These are phyloP conservation scores for Festucalex cinctus DNA, from an alignment of 2,113 vertebrate genomes.

Conservation along the genomic window DNA sequence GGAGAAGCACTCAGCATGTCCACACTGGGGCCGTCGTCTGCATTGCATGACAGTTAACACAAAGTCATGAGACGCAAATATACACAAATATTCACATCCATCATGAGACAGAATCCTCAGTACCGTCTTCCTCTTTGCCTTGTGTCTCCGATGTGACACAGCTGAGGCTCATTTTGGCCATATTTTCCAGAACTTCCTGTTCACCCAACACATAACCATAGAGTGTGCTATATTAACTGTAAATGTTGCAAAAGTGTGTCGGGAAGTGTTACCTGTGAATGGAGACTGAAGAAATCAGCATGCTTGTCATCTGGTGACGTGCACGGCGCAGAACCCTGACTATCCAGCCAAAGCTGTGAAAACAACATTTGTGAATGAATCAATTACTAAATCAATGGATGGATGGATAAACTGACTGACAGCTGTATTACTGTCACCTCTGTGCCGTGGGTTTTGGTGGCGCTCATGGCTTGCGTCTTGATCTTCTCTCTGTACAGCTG, in stretches of 20 bases:
- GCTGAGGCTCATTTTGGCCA: conserved; percentile 51
- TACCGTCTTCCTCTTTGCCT: conserved; percentile 45
- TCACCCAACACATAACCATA: neutral
- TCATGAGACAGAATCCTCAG: neutral
- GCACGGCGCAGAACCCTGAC: conserved; percentile 70
- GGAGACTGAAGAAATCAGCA: conserved; percentile 89
- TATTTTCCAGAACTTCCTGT: conserved; percentile 45
- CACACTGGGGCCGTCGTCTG: conserved; percentile 80
- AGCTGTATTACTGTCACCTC: conserved; percentile 69
- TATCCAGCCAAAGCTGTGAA: conserved; percentile 87
- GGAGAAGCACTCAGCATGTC: conserved; percentile 82
- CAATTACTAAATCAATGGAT: neutral
- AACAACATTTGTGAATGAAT: neutral
- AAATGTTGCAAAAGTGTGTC: neutral
- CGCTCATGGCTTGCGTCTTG: conserved; percentile 81
- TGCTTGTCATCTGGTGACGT: conserved; percentile 79
- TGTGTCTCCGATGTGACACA: conserved; percentile 19
- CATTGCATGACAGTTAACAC: conserved; percentile 63
- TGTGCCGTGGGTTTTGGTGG: conserved; percentile 83
- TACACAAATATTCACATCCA: neutral
- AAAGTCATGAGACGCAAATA: neutral
- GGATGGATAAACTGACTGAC: too few species aligned
- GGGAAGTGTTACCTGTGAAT: conserved; percentile 61
- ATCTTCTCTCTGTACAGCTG: conserved; percentile 88
- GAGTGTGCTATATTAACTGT: neutral